Percentiles rank a stretch among this genome's conserved stretches.
Conservation (phyloP, 1,140 invertebrate genomes). For the Pararge aegeria region DNA sequence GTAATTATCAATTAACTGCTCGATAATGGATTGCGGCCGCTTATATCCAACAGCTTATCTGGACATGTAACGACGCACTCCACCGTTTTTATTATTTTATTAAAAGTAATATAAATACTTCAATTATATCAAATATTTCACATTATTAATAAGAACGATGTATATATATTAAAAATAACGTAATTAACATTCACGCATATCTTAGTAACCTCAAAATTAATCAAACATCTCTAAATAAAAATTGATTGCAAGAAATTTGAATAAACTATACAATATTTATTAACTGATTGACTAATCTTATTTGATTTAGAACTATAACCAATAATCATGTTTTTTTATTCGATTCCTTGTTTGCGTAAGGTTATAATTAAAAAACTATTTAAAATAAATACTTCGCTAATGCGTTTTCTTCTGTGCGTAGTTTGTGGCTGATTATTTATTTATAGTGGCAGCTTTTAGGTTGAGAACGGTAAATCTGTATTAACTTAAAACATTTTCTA, state of each 20-base stretch:
- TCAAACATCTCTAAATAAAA: background rate
- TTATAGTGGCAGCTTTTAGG: too few relatives aligned
- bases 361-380: too few relatives aligned
- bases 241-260: background rate
- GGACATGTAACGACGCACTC: conserved; percentile 52
- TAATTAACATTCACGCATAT: background rate
- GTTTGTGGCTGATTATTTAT: too few relatives aligned
- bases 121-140: too few relatives aligned
- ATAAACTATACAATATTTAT: background rate
- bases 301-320: background rate
- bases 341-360: background rate
- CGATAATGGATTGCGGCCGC: conserved; percentile 74
- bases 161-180: background rate
- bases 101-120: background rate
- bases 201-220: background rate
- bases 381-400: too few relatives aligned
- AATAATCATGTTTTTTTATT: background rate
- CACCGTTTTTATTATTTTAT: conserved; percentile 48
- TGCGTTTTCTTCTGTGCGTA: too few relatives aligned
- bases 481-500: too few relatives aligned
- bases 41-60: conserved; percentile 68
- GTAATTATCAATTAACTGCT: conserved; percentile 77
- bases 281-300: background rate
- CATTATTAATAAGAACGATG: too few relatives aligned
- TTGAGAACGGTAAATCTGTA: too few relatives aligned